Conservation (phyloP, 2,888 invertebrate genomes). For the Cerastis rubricosa region DNA sequence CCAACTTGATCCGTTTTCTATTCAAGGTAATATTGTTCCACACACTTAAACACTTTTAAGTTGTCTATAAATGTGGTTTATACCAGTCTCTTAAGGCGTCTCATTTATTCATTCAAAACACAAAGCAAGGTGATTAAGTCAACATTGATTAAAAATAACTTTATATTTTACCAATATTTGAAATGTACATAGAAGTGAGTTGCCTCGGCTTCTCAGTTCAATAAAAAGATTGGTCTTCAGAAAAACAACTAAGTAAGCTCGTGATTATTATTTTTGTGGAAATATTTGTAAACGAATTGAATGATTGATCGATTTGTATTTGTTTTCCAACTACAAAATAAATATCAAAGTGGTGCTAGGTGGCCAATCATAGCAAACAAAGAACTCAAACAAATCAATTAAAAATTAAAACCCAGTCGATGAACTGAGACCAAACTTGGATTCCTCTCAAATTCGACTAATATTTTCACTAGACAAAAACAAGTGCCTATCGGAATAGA, state of each 20-base stretch:
- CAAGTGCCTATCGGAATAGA: slow-evolving; percentile 26
- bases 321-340: background rate
- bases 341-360: background rate
- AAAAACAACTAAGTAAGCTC: background rate
- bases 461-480: slow-evolving; percentile 27
- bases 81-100: too few species aligned
- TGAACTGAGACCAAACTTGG: background rate
- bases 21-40: slow-evolving; percentile 17
- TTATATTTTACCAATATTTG: background rate
- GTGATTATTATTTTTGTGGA: background rate
- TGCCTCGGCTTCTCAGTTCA: background rate
- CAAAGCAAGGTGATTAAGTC: background rate
- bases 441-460: background rate
- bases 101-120: background rate
- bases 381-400: background rate
- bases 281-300: background rate
- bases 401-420: background rate
- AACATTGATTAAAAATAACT: background rate
- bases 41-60: slow-evolving; percentile 23
- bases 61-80: background rate
- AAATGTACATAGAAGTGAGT: background rate
- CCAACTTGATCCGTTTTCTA: slow-evolving; percentile 26
- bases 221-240: background rate
- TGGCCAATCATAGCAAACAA: background rate
- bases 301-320: background rate